Conservation (phyloP, 2,888 invertebrate genomes). For the Agriopis marginaria region DNA sequence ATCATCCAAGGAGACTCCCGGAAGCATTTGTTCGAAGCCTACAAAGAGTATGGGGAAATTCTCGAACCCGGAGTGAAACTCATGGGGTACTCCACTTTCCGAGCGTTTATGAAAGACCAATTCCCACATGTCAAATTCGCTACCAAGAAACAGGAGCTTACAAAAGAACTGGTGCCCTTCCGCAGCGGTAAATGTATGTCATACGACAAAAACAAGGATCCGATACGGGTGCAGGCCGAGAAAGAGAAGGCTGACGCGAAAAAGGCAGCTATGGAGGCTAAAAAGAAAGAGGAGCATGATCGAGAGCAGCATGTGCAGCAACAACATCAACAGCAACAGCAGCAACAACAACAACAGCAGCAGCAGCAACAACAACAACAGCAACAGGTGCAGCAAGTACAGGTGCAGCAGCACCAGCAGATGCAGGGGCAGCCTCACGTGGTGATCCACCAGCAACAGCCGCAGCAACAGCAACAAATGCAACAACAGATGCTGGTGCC, state of each 20-base stretch:
- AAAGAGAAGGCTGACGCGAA: constrained; percentile 83
- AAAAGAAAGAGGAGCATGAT: constrained; percentile 81
- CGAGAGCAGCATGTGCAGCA: constrained; percentile 74
- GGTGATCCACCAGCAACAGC: constrained; percentile 76
- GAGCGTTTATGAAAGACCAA: constrained; percentile 93
- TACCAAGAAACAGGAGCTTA: constrained; percentile 84
- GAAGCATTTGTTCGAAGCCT: constrained; percentile 91
- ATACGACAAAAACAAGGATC: constrained; percentile 84
- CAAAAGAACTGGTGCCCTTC: constrained; percentile 82
- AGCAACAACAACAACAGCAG: constrained; percentile 67
- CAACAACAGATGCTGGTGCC: constrained; percentile 83
- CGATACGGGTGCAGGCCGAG: constrained; percentile 79
- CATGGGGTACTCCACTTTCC: constrained; percentile 93
- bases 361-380: constrained; percentile 67
- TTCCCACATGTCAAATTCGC: constrained; percentile 92
- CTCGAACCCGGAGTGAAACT: constrained; percentile 90
- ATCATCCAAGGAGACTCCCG: constrained; percentile 85
- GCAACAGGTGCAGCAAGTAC: constrained; percentile 64
- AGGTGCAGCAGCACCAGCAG: constrained; percentile 63
- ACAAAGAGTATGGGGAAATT: constrained; percentile 90
- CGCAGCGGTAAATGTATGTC: constrained; percentile 85
- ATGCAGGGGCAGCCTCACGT: constrained; percentile 78
- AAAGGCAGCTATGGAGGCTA: constrained; percentile 81
- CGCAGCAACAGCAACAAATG: constrained; percentile 70
- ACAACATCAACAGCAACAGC: constrained; percentile 57